phyloP scores from a whole-genome alignment of 1,140 invertebrate genomes.

The Sarcophaga peregrina region DNA sequence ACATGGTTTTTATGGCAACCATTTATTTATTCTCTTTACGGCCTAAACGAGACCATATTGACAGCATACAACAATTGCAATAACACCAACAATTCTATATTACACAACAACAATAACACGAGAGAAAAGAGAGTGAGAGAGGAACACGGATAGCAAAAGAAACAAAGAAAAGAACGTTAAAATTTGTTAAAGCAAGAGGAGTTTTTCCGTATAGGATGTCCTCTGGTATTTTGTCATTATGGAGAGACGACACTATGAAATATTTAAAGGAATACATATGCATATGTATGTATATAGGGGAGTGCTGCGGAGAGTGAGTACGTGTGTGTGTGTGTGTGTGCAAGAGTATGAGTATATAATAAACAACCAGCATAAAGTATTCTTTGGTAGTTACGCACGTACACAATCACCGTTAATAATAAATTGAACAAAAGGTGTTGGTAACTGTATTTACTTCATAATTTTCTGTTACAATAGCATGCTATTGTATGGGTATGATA shows the following conservation, averaged over 20 bases:
- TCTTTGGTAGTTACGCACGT: neutral
- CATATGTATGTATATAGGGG: neutral
- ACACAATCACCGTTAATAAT: slow-evolving; percentile 15
- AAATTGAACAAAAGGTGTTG: slow-evolving; percentile 24
- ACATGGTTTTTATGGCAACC: neutral
- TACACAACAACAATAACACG: too few species aligned
- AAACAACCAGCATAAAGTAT: neutral
- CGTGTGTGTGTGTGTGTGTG: neutral
- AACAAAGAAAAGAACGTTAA: neutral
- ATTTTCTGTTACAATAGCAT: neutral
- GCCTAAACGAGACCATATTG: slow-evolving; percentile 26
- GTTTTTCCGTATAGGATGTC: slow-evolving; percentile 23
- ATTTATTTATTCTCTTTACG: slow-evolving; percentile 21
- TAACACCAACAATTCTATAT: neutral
- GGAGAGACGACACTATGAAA: slow-evolving; percentile 9
- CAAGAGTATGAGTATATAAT: neutral
- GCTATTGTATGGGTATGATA: neutral
- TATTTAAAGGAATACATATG: neutral
- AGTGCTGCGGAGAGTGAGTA: too few species aligned
- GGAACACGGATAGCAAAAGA: neutral
- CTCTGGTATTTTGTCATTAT: slow-evolving; percentile 25
- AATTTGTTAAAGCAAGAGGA: slow-evolving; percentile 13
- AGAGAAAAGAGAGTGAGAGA: too few species aligned
- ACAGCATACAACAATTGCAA: slow-evolving; percentile 5
- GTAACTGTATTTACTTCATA: slow-evolving; percentile 4